A percentile compares a stretch with the other conserved stretches of the same genome.
Evolutionary conservation across 2,888 invertebrate species (phyloP).

Genomic region (Pammene fasciana): DNA sequence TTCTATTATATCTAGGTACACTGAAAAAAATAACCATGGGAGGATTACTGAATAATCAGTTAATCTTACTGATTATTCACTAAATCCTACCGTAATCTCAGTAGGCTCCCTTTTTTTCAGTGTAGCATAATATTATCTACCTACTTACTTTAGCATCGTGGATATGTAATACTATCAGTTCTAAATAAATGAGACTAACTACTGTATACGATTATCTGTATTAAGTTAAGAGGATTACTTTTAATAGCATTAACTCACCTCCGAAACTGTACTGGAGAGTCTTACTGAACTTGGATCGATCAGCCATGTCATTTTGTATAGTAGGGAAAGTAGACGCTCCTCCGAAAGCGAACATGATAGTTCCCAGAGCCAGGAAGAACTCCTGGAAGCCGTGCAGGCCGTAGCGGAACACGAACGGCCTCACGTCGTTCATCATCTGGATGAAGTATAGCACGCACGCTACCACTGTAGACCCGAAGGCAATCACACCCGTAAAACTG

Average conservation of each 20-base stretch:
- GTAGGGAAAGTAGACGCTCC: constrained; percentile 91
- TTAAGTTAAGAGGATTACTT: constrained; percentile 29
- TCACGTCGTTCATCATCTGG: constrained; percentile 83
- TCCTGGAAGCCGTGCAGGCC: constrained; percentile 83
- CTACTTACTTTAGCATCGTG: background rate
- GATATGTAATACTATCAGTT: background rate
- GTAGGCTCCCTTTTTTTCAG: too few relatives aligned
- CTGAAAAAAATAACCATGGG: too few relatives aligned
- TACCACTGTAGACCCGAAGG: constrained; percentile 84
- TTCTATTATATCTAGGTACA: too few relatives aligned
- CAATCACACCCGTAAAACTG: constrained; percentile 86
- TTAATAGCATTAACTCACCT: constrained; percentile 69
- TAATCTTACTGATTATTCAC: too few relatives aligned
- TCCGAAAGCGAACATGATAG: constrained; percentile 88
- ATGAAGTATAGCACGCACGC: constrained; percentile 86
- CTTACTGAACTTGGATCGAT: constrained; percentile 85
- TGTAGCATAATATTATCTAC: too few relatives aligned
- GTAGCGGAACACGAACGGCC: constrained; percentile 73
- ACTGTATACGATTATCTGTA: constrained; percentile 1
- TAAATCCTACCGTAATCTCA: too few relatives aligned
- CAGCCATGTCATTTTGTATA: constrained; percentile 90
- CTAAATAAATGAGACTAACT: background rate
- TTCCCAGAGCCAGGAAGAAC: constrained; percentile 88
- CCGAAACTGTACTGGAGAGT: constrained; percentile 85
- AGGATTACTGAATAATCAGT: too few relatives aligned